These are phyloP conservation scores for Temnothorax rugatulus DNA, from an alignment of 2,888 invertebrate species.

Conservation along the genomic window DNA sequence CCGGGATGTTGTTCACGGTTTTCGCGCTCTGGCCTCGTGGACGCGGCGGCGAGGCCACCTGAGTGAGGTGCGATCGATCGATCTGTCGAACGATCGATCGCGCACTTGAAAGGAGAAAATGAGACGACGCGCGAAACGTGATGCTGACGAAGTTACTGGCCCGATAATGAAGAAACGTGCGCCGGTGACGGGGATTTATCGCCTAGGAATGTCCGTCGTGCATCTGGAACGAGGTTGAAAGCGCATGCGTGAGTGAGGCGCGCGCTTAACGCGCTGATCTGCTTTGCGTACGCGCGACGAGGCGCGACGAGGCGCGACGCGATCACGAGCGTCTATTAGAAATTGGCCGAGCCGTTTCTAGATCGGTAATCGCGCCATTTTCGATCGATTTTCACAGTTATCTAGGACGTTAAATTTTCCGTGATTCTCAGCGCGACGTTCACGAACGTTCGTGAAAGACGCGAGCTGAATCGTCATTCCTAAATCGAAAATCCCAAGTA, in stretches of 20 bases:
- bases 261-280: not conserved
- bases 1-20: constrained; percentile 64
- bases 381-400: not conserved
- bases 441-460: not conserved
- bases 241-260: not conserved
- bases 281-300: constrained; percentile 8
- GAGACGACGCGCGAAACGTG: constrained; percentile 16
- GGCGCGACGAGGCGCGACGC: constrained; percentile 5
- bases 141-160: constrained; percentile 38
- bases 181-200: constrained; percentile 2
- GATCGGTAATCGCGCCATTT: constrained; percentile 7
- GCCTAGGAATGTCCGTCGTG: constrained; percentile 29
- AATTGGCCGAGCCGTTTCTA: constrained; percentile 5
- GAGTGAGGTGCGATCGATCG: constrained; percentile 9
- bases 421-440: not conserved
- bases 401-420: not conserved
- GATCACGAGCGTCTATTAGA: not conserved
- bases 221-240: constrained; percentile 58
- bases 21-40: constrained; percentile 43
- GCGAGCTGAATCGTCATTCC: not conserved
- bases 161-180: constrained; percentile 40
- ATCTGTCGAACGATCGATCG: not conserved
- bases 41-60: constrained; percentile 2
- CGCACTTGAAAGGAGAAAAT: constrained; percentile 31
- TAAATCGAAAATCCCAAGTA: not conserved